Conservation (phyloP, 2,797 vertebrate species). For the Premnoplex brunnescens region DNA sequence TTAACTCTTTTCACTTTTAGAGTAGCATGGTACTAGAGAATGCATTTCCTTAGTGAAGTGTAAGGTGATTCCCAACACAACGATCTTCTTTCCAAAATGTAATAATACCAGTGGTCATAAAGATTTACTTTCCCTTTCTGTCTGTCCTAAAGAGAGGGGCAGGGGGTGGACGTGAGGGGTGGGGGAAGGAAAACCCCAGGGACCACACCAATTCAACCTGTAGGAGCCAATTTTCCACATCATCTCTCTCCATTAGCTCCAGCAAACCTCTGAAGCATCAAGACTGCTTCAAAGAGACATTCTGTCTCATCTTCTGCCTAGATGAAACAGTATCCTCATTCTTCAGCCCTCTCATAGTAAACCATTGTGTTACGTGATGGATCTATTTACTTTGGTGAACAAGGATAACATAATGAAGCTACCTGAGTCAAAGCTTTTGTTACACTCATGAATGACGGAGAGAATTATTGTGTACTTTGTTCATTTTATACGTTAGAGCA, state of each 20-base stretch:
- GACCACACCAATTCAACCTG: constrained; percentile 23
- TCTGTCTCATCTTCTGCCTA: background rate
- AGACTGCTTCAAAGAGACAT: constrained; percentile 45
- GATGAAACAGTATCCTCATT: background rate
- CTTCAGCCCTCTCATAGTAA: background rate
- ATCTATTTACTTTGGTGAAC: constrained; percentile 20
- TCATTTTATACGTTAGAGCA: background rate
- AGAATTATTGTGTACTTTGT: background rate
- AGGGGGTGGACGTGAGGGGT: background rate
- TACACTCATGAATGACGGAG: background rate
- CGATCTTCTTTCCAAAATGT: background rate
- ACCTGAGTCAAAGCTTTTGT: constrained; percentile 4
- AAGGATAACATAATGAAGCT: constrained; percentile 15
- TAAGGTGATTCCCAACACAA: background rate
- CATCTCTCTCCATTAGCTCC: constrained; percentile 9
- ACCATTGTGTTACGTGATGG: constrained; percentile 32
- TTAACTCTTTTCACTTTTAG: background rate
- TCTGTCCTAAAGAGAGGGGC: background rate
- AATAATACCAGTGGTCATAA: background rate
- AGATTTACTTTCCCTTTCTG: constrained; percentile 20
- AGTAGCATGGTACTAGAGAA: background rate
- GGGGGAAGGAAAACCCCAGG: background rate
- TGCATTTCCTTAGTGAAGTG: background rate
- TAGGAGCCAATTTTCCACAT: constrained; percentile 16
- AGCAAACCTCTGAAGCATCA: constrained; percentile 4